Percentiles rank a stretch among this genome's conserved stretches.
Conservation (phyloP, 2,888 invertebrate species). For the Cataglyphis cursor region DNA sequence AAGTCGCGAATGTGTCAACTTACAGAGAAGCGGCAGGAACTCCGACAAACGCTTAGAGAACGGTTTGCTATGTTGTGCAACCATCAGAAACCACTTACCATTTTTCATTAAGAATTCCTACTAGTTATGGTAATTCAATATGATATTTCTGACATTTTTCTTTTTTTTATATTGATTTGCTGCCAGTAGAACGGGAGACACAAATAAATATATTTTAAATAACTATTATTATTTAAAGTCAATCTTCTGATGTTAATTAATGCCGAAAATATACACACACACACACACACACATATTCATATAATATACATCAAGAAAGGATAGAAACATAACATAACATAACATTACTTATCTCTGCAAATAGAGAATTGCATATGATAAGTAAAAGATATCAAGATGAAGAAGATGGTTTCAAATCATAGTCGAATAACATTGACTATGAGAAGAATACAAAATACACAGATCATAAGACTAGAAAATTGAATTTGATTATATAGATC, state of each 20-base stretch:
- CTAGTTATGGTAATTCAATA: slow-evolving; percentile 54
- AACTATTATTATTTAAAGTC: slow-evolving; percentile 71
- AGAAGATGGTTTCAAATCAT: slow-evolving; percentile 42
- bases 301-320: slow-evolving; percentile 39
- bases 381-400: slow-evolving; percentile 61
- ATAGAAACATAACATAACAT: slow-evolving; percentile 33
- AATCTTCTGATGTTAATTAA: slow-evolving; percentile 72
- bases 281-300: not conserved
- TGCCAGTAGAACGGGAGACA: slow-evolving; percentile 74
- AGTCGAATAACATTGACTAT: not conserved
- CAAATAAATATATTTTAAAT: slow-evolving; percentile 76
- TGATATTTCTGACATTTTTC: slow-evolving; percentile 50
- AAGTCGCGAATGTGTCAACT: slow-evolving; percentile 93
- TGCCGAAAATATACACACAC: slow-evolving; percentile 61
- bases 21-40: slow-evolving; percentile 93
- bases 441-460: slow-evolving; percentile 10
- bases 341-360: slow-evolving; percentile 64
- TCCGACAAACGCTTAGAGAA: slow-evolving; percentile 93
- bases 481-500: slow-evolving; percentile 29
- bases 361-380: slow-evolving; percentile 62
- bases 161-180: slow-evolving; percentile 80
- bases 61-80: slow-evolving; percentile 94
- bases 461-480: slow-evolving; percentile 4
- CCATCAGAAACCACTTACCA: slow-evolving; percentile 82
- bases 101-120: slow-evolving; percentile 80